These are phyloP conservation scores for Plotosus lineatus DNA, from an alignment of 2,113 vertebrate species.

Conservation along the genomic window DNA sequence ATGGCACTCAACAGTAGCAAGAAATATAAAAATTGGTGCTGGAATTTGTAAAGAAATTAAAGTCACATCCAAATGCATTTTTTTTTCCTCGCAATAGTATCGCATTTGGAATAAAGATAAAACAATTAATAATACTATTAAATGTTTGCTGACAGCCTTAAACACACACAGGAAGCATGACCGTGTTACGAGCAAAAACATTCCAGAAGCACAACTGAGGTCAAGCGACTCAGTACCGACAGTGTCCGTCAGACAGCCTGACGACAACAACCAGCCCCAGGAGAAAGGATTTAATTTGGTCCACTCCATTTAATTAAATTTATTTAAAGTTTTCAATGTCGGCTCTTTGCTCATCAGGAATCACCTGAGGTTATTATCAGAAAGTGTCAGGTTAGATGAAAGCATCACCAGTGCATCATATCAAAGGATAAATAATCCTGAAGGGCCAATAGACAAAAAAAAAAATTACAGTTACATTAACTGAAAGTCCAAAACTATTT, in stretches of 20 bases:
- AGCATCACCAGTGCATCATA: constrained; percentile 60
- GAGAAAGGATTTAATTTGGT: constrained; percentile 39
- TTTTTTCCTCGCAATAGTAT: not conserved
- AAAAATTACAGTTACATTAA: no score
- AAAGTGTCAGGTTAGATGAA: no score
- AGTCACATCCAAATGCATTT: not conserved
- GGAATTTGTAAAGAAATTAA: no score
- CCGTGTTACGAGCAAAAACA: not conserved
- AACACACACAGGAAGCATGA: not conserved
- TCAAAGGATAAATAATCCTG: no score
- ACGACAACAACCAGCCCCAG: constrained; percentile 11
- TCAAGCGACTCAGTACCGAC: not conserved
- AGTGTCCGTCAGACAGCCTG: not conserved
- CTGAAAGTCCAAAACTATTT: no score
- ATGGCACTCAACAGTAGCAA: no score
- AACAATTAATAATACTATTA: no score
- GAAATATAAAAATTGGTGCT: no score
- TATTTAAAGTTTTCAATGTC: not conserved
- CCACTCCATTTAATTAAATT: constrained; percentile 38
- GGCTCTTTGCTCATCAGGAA: constrained; percentile 37
- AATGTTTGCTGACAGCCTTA: not conserved
- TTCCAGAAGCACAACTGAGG: not conserved
- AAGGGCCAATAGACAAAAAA: no score
- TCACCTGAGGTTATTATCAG: constrained; percentile 58
- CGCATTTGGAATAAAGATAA: not conserved